Conservation (phyloP, 2,888 invertebrate genomes). For the Mesodorylaimus sp. region DNA sequence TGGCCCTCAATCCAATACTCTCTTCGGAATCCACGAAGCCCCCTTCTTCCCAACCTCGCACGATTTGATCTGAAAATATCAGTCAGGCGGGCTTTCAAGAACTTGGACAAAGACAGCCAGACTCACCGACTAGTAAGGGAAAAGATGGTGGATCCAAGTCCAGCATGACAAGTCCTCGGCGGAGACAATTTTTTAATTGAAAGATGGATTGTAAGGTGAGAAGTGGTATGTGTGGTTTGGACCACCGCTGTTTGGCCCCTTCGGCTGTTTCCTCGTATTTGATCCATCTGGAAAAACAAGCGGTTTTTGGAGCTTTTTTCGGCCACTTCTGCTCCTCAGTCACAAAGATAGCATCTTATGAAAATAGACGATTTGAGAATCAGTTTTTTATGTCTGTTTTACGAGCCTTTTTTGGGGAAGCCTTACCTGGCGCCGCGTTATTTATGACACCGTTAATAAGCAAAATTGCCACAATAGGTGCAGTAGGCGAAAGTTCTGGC, state of each 20-base stretch:
- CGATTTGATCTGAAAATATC: neutral
- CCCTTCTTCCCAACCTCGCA: neutral
- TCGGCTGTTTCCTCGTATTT: constrained; percentile 4
- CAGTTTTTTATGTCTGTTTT: too few relatives aligned
- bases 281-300: constrained; percentile 7
- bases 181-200: constrained; percentile 1
- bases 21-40: neutral
- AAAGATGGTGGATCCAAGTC: neutral
- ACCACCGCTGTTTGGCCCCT: constrained; percentile 4
- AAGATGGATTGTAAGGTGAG: neutral
- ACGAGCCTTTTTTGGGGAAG: too few relatives aligned
- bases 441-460: too few relatives aligned
- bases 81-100: too few relatives aligned
- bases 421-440: too few relatives aligned
- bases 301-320: too few relatives aligned
- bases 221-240: constrained; percentile 4
- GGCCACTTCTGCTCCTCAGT: too few relatives aligned
- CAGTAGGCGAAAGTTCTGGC: too few relatives aligned
- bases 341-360: too few relatives aligned
- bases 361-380: too few relatives aligned
- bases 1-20: neutral
- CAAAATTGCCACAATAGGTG: too few relatives aligned
- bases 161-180: neutral
- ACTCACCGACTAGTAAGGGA: neutral
- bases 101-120: neutral